Evolutionary conservation across 2,797 vertebrate species (phyloP).

Genomic region (Argya squamiceps): DNA sequence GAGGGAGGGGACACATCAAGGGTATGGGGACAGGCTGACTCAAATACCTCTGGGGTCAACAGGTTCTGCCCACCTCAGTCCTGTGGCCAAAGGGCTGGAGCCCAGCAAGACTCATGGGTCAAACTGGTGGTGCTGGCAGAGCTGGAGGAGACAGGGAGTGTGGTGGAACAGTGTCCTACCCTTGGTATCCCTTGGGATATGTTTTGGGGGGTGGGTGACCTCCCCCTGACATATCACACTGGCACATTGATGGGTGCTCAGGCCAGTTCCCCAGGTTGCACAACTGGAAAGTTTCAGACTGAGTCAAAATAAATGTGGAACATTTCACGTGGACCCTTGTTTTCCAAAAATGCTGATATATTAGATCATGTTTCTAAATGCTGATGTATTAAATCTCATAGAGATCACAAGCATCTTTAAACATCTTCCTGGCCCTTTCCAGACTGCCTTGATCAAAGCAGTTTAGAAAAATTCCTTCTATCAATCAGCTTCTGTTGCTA

Average conservation of each 20-base stretch:
- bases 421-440: background rate
- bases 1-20: background rate
- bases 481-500: accelerated
- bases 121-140: background rate
- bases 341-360: background rate
- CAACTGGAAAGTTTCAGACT: background rate
- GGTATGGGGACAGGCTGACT: background rate
- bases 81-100: background rate
- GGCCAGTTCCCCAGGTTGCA: background rate
- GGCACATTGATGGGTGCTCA: background rate
- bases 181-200: background rate
- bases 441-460: background rate
- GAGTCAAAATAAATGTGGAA: background rate
- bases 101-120: background rate
- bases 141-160: background rate
- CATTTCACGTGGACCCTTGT: background rate
- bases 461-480: background rate
- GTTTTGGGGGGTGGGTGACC: accelerated
- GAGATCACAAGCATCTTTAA: background rate
- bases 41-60: background rate
- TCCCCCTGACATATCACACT: background rate
- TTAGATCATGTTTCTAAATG: background rate
- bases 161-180: background rate
- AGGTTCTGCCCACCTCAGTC: background rate
- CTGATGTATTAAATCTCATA: background rate